A percentile compares a stretch with the other conserved stretches of the same genome.
These are phyloP conservation scores for Prunella himalayana DNA, from an alignment of 2,113 vertebrate genomes.

Conservation along the genomic window DNA sequence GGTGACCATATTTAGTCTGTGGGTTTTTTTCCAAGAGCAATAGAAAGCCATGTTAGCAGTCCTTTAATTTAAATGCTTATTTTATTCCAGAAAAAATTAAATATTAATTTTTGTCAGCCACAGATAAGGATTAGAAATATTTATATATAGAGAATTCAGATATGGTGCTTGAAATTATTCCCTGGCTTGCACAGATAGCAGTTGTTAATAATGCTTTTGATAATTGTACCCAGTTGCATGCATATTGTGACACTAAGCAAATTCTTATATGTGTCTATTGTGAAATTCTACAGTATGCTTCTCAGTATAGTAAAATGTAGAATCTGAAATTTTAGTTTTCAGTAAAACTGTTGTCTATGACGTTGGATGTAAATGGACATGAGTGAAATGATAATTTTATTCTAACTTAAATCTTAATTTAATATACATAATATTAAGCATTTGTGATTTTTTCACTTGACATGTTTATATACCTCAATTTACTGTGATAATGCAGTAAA, in stretches of 20 bases:
- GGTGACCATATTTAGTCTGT: fast-evolving
- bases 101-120: not conserved
- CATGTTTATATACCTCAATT: not conserved
- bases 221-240: not conserved
- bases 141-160: not conserved
- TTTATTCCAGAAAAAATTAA: not conserved
- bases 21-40: not conserved
- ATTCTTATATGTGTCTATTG: not conserved
- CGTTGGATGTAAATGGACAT: not conserved
- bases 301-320: not conserved
- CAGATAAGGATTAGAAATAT: not conserved
- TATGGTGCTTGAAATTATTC: not conserved
- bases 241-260: not conserved
- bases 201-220: not conserved
- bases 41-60: not conserved
- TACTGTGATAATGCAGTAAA: not conserved
- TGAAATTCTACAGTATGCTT: not conserved
- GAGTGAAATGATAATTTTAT: not conserved
- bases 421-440: too few species aligned
- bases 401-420: too few species aligned
- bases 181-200: not conserved
- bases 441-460: not conserved
- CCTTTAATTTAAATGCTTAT: not conserved
- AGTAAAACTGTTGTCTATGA: not conserved
- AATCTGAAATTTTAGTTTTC: not conserved